phyloP scores from a whole-genome alignment of 2,888 invertebrate species.

The Acleris emargana region DNA sequence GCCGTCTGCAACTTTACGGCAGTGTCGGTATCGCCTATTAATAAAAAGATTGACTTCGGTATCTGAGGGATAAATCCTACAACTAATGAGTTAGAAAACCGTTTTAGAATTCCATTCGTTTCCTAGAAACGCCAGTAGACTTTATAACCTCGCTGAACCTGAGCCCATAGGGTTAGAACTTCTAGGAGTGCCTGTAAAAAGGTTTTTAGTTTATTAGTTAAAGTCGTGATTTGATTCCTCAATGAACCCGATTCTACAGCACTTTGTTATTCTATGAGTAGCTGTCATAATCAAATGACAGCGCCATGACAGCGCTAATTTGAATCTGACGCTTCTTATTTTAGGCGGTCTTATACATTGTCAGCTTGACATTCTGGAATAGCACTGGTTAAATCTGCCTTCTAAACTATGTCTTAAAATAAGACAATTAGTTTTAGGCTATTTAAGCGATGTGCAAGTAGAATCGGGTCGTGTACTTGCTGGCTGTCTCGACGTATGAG shows the following conservation, averaged over 20 bases:
- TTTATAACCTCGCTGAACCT: conserved; percentile 17
- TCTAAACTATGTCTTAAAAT: too few species aligned
- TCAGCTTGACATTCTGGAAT: too few species aligned
- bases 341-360: too few species aligned
- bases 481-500: background rate
- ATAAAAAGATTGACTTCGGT: conserved; percentile 23
- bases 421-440: too few species aligned
- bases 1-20: conserved; percentile 14
- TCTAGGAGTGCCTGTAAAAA: background rate
- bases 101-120: conserved; percentile 24
- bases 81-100: conserved; percentile 32
- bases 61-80: conserved; percentile 22
- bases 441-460: too few species aligned
- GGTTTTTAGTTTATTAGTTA: background rate
- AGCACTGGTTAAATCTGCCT: too few species aligned
- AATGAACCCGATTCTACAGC: too few species aligned
- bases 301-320: too few species aligned
- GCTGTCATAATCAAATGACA: too few species aligned
- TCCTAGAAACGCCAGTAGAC: conserved; percentile 18
- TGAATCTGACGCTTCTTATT: too few species aligned
- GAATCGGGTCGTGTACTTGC: too few species aligned
- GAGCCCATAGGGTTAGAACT: background rate
- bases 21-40: conserved; percentile 6
- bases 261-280: too few species aligned
- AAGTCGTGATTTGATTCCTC: background rate